These are phyloP conservation scores for Cotesia vestalis DNA, from an alignment of 1,140 invertebrate genomes.

Conservation along the genomic window DNA sequence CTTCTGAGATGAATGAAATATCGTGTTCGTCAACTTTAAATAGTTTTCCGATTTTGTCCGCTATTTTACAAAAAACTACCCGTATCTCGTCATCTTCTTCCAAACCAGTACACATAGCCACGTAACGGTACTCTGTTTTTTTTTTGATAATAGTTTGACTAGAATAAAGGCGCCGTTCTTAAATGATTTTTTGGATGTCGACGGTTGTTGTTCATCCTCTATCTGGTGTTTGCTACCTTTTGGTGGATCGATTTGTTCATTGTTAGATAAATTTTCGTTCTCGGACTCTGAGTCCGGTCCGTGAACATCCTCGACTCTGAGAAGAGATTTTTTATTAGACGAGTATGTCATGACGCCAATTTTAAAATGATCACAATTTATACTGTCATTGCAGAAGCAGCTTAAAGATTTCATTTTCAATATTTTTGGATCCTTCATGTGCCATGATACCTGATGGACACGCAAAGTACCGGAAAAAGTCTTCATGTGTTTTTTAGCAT, in stretches of 20 bases:
- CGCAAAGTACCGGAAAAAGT: not conserved
- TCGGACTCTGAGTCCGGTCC: not conserved
- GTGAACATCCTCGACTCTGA: not conserved
- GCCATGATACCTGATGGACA: not conserved
- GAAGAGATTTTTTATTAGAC: not conserved
- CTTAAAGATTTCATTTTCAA: constrained; percentile 1
- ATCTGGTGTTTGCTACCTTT: not conserved
- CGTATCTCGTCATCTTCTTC: constrained; percentile 5
- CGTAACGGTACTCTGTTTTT: constrained; percentile 8
- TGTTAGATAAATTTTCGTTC: not conserved
- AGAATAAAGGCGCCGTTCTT: not conserved
- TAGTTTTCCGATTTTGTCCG: not conserved
- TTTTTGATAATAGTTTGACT: not conserved
- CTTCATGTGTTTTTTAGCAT: not conserved
- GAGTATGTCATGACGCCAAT: constrained; percentile 1
- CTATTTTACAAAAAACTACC: too few species aligned
- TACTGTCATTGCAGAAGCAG: not conserved
- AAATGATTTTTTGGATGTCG: not conserved
- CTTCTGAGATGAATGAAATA: constrained; percentile 1
- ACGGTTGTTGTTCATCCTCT: not conserved
- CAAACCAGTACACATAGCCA: constrained; percentile 3
- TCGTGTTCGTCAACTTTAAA: not conserved
- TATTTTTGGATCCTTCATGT: not conserved
- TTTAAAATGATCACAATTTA: not conserved
- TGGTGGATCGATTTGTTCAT: not conserved